Percentiles rank a stretch among this genome's conserved stretches.
Evolutionary conservation across 1,140 invertebrate genomes (phyloP).

Genomic region (Drosophila truncata): DNA sequence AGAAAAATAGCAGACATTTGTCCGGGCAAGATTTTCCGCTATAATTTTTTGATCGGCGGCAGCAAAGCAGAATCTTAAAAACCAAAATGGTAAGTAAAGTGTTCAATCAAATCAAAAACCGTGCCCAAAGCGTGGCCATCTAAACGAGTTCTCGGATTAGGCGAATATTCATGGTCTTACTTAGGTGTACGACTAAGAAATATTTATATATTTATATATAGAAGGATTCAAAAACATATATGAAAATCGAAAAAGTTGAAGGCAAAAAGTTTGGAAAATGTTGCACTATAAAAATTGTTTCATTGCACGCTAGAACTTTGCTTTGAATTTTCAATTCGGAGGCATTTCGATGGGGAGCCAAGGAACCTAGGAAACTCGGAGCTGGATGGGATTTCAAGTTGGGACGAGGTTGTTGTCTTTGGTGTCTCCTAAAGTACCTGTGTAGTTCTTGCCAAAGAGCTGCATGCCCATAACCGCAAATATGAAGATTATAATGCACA

Average conservation of each 20-base stretch:
- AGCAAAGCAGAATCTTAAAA: slow-evolving; percentile 51
- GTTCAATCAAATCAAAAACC: slow-evolving; percentile 53
- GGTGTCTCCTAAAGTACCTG: slow-evolving; percentile 87
- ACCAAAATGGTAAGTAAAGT: slow-evolving; percentile 22
- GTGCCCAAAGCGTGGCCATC: slow-evolving; percentile 65
- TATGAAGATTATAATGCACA: slow-evolving; percentile 99
- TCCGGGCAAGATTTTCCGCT: slow-evolving; percentile 33
- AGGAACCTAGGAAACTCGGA: background rate
- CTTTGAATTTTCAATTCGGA: slow-evolving; percentile 39
- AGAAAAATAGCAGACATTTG: slow-evolving; percentile 31
- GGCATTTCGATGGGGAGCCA: slow-evolving; percentile 6
- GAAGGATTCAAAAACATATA: slow-evolving; percentile 26
- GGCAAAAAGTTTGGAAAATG: slow-evolving; percentile 37
- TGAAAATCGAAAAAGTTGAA: slow-evolving; percentile 43
- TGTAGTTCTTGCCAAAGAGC: slow-evolving; percentile 97
- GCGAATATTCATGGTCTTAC: slow-evolving; percentile 40
- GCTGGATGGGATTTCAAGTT: background rate
- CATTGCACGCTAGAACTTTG: slow-evolving; percentile 73
- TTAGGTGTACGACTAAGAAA: slow-evolving; percentile 47
- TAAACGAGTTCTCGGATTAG: slow-evolving; percentile 29
- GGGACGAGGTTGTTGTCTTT: background rate
- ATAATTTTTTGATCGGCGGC: slow-evolving; percentile 30
- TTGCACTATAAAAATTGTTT: slow-evolving; percentile 59
- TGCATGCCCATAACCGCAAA: slow-evolving; percentile 99
- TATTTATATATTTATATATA: slow-evolving; percentile 9